A percentile compares a stretch with the other conserved stretches of the same genome.
phyloP scores from a whole-genome alignment of 2,797 vertebrate genomes.

The Sebastolobus alascanus region DNA sequence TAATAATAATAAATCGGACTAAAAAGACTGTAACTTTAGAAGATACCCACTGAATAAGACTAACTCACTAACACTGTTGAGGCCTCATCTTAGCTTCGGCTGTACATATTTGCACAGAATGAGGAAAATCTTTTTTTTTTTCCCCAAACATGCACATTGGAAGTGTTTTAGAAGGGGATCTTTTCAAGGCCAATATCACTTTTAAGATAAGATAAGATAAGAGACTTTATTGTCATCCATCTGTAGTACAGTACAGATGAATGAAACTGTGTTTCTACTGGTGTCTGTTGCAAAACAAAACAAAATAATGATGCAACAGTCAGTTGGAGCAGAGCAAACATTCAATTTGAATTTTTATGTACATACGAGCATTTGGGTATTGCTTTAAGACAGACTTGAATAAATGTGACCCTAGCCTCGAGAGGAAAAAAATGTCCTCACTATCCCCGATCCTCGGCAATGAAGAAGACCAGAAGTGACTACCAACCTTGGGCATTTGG shows the following conservation, averaged over 20 bases:
- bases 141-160: background rate
- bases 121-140: background rate
- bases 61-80: background rate
- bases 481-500: background rate
- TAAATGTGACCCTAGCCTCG: background rate
- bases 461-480: conserved; percentile 14
- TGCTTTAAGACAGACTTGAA: background rate
- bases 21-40: too few species aligned
- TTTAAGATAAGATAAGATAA: background rate
- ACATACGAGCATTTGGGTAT: background rate
- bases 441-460: background rate
- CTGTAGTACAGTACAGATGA: background rate
- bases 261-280: background rate
- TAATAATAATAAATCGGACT: too few species aligned
- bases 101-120: background rate
- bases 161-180: background rate
- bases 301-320: background rate
- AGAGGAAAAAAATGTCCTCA: background rate
- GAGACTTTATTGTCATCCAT: background rate
- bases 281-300: background rate
- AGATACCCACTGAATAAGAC: background rate
- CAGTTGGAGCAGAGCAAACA: background rate
- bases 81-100: background rate
- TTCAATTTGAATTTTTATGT: background rate
- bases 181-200: background rate